Base-by-base conservation (phyloP, 2,113 vertebrate species). In the Trematomus loennbergii region DNA sequence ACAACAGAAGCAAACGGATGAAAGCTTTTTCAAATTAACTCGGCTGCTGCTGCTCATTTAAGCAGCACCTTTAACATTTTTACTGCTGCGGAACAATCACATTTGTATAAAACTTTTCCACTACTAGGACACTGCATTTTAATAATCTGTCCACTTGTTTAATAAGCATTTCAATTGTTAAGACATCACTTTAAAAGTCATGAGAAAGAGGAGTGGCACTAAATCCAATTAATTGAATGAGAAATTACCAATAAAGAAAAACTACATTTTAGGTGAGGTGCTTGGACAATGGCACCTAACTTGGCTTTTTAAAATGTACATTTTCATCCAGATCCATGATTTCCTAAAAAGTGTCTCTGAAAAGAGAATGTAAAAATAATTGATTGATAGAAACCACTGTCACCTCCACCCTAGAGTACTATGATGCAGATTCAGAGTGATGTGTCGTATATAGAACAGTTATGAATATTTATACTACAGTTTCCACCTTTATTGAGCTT, bases 141-240 rank as follows among this genome's bases (percentile, higher is more conserved):
- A 67, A 58, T 66, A 18, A 25, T 73, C 59, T 49, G 45, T 73
- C 43, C 29, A 48, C 45, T 76, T 40, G 6, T 40, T 75, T 29
- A 67, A 3, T 40, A 16, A n/a, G 54, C 33, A 9, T 25, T 22
- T 49, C 16, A 62, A 64, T 68, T 50, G 10, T 62, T 45, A 80
- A 75, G 63, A 57, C 20, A 57, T 69, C 11, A 2, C 48, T 16
- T 57, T 69, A 33, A 72, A 69, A 67, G 60, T 81, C 69, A 63
- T 1, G 0, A 52, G 59, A 15, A 53, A 52, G 57, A 80, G 70
- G 62, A 1, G 48, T 18, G 8, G 36, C 58, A 59, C 12, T 16
- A 9, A 63, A 75, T 54, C 61, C 75, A 81, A 82, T 84, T 81
- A 81, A 61, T 57, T 55, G 36, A 25, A 80, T 33, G 67, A 65